These are phyloP conservation scores for Odontamblyopus rebecca DNA, from an alignment of 2,797 vertebrate genomes.

Conservation along the genomic window DNA sequence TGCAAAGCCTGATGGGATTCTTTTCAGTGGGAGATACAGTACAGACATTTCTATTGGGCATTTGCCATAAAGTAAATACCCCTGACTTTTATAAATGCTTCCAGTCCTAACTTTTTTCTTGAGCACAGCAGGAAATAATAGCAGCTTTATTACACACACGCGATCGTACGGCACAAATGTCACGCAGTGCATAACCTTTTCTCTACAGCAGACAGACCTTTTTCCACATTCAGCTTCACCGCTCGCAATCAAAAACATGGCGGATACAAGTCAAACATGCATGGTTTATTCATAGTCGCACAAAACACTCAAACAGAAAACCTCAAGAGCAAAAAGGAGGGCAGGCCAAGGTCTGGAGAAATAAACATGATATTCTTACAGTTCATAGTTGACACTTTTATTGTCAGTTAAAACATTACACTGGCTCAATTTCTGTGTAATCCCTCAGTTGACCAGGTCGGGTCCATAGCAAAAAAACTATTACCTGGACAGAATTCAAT, in stretches of 20 bases:
- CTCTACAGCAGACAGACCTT: slow-evolving; percentile 34
- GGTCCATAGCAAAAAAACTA: too few species aligned
- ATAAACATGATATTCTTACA: not conserved
- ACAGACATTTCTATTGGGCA: slow-evolving; percentile 27
- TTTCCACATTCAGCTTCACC: slow-evolving; percentile 41
- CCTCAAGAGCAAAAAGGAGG: not conserved
- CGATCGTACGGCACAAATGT: slow-evolving; percentile 17
- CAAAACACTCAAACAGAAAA: not conserved
- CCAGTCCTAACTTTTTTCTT: not conserved
- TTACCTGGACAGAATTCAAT: too few species aligned
- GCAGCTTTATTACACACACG: slow-evolving; percentile 19
- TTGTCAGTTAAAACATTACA: not conserved
- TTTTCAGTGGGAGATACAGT: slow-evolving; percentile 33
- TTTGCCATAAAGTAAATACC: slow-evolving; percentile 24
- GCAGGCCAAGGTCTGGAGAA: not conserved
- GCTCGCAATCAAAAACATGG: slow-evolving; percentile 27
- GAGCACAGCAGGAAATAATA: slow-evolving; percentile 20
- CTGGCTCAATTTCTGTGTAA: not conserved
- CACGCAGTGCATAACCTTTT: slow-evolving; percentile 46
- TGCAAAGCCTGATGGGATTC: slow-evolving; percentile 51
- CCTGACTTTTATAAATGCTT: slow-evolving; percentile 18
- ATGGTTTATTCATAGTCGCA: slow-evolving; percentile 27
- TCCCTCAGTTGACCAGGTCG: too few species aligned
- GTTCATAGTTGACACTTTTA: not conserved
- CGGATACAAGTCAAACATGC: slow-evolving; percentile 24